phyloP scores from a whole-genome alignment of 1,140 invertebrate species.

The Myzus persicae region DNA sequence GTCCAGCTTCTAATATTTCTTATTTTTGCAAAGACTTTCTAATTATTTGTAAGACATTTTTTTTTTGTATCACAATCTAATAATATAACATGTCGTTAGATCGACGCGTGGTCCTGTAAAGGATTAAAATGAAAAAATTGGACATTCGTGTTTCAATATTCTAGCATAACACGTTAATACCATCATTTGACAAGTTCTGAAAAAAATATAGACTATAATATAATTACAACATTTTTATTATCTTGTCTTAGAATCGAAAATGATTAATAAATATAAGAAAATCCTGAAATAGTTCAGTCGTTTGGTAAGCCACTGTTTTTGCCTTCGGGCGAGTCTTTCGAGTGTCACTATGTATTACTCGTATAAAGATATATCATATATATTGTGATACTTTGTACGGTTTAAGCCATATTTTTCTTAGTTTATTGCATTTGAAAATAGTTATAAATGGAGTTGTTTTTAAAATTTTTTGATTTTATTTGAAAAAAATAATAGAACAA shows the following conservation, averaged over 20 bases:
- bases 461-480: not conserved
- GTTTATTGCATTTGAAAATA: not conserved
- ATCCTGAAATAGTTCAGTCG: not conserved
- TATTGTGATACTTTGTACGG: not conserved
- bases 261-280: not conserved
- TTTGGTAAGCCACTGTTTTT: not conserved
- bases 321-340: not conserved
- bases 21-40: not conserved
- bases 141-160: not conserved
- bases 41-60: not conserved
- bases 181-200: not conserved
- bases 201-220: not conserved
- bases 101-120: not conserved
- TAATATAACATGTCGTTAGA: not conserved
- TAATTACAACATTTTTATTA: not conserved
- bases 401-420: not conserved
- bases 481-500: not conserved
- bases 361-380: not conserved
- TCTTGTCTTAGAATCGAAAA: not conserved
- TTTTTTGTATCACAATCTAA: not conserved
- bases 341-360: not conserved
- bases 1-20: not conserved
- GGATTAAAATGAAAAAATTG: not conserved
- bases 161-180: not conserved
- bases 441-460: not conserved